These are phyloP conservation scores for Hypocryptadius cinnamomeus DNA, from an alignment of 2,113 vertebrate species.

Conservation along the genomic window DNA sequence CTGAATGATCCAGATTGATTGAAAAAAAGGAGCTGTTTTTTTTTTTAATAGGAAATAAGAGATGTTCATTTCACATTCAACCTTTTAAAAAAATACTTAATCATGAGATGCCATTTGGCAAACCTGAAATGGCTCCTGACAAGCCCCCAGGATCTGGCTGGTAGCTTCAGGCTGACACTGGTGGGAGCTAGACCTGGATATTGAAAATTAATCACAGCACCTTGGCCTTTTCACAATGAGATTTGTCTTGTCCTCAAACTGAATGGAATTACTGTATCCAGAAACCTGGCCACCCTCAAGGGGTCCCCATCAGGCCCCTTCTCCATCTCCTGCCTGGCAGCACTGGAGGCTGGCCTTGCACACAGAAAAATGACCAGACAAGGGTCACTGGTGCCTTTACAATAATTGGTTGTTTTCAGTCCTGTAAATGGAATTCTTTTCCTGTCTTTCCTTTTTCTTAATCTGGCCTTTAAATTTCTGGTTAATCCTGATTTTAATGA, in stretches of 20 bases:
- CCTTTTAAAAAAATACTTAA: background rate
- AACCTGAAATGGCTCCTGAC: background rate
- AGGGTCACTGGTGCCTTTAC: background rate
- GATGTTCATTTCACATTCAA: background rate
- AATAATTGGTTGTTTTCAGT: background rate
- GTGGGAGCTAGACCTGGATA: background rate
- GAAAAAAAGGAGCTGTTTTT: background rate
- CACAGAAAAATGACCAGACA: no score
- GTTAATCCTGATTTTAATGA: background rate
- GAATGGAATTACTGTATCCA: background rate
- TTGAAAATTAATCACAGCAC: background rate
- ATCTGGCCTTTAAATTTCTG: background rate
- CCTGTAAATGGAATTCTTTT: background rate
- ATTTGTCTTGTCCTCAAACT: background rate
- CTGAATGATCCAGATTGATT: background rate
- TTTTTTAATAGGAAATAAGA: background rate
- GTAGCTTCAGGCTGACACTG: background rate
- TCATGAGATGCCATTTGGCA: background rate
- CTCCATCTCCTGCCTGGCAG: background rate
- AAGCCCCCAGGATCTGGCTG: background rate
- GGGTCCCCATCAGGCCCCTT: background rate
- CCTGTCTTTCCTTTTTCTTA: fast-evolving
- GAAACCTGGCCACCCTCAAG: background rate
- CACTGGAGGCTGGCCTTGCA: background rate
- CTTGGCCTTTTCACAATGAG: background rate